These are phyloP conservation scores for Reinhardtius hippoglossoides DNA, from an alignment of 2,113 vertebrate genomes.

Conservation along the genomic window DNA sequence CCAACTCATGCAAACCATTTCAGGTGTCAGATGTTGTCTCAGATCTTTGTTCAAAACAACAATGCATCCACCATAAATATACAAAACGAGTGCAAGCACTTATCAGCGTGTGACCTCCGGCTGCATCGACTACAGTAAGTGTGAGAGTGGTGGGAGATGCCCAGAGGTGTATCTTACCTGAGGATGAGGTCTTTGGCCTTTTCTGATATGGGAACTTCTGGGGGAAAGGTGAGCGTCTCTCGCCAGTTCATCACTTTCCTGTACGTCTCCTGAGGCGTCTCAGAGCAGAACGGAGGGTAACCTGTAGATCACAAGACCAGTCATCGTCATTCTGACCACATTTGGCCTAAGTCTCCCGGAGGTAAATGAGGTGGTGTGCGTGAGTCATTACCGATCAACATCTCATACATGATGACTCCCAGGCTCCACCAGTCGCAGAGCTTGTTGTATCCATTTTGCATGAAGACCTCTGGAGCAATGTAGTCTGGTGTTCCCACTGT, in stretches of 20 bases:
- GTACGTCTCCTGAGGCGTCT: slow-evolving; percentile 98
- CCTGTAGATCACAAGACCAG: slow-evolving; percentile 77
- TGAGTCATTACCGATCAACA: slow-evolving; percentile 90
- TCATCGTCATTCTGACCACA: not conserved
- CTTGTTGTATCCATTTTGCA: slow-evolving; percentile 98
- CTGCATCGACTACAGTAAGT: too few species aligned
- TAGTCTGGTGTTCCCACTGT: slow-evolving; percentile 97
- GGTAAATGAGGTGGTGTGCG: not conserved
- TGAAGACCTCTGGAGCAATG: slow-evolving; percentile 97
- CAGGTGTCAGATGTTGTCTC: not conserved
- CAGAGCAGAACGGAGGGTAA: slow-evolving; percentile 98
- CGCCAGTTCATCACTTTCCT: slow-evolving; percentile 99
- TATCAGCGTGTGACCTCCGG: not conserved
- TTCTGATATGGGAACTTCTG: slow-evolving; percentile 97
- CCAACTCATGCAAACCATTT: not conserved
- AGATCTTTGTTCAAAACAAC: too few species aligned
- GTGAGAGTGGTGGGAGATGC: not conserved
- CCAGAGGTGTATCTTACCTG: slow-evolving; percentile 79
- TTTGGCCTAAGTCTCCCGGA: not conserved
- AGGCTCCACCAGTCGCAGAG: slow-evolving; percentile 98
- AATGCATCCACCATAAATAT: too few species aligned
- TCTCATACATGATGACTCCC: slow-evolving; percentile 99
- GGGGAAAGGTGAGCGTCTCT: slow-evolving; percentile 95
- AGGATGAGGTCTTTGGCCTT: slow-evolving; percentile 98
- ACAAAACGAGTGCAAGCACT: not conserved